These are phyloP conservation scores for Holocentrus rufus DNA, from an alignment of 2,797 vertebrate genomes.

Conservation along the genomic window DNA sequence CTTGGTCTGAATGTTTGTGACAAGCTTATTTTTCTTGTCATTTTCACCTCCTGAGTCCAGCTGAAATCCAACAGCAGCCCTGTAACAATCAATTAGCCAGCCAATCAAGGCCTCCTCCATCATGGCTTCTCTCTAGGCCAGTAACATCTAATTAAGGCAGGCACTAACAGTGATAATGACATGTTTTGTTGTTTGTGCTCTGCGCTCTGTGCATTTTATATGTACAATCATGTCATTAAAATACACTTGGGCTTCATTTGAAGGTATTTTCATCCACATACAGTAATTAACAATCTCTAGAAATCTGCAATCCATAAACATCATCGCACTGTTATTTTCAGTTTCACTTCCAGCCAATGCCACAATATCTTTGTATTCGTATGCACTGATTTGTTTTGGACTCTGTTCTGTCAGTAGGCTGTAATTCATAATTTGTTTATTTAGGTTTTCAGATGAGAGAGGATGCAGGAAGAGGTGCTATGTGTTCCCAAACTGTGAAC, in stretches of 20 bases:
- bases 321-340: not conserved
- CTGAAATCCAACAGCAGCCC: not conserved
- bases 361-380: not conserved
- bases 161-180: too few species aligned
- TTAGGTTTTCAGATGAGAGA: not conserved
- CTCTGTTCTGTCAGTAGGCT: not conserved
- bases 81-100: not conserved
- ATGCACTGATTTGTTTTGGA: not conserved
- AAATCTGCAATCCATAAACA: not conserved
- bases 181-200: too few species aligned
- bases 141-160: too few species aligned
- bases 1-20: not conserved
- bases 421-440: not conserved
- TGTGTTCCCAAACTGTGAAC: not conserved
- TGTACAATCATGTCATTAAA: not conserved
- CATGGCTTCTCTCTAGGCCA: too few species aligned
- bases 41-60: not conserved
- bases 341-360: not conserved
- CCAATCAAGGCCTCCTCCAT: not conserved
- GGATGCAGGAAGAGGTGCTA: not conserved
- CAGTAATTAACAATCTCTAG: not conserved
- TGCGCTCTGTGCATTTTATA: not conserved
- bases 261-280: not conserved
- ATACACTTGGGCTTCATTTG: not conserved
- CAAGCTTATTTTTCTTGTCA: not conserved